Conservation (phyloP, 2,797 vertebrate species). For the Podarcis siculus region DNA sequence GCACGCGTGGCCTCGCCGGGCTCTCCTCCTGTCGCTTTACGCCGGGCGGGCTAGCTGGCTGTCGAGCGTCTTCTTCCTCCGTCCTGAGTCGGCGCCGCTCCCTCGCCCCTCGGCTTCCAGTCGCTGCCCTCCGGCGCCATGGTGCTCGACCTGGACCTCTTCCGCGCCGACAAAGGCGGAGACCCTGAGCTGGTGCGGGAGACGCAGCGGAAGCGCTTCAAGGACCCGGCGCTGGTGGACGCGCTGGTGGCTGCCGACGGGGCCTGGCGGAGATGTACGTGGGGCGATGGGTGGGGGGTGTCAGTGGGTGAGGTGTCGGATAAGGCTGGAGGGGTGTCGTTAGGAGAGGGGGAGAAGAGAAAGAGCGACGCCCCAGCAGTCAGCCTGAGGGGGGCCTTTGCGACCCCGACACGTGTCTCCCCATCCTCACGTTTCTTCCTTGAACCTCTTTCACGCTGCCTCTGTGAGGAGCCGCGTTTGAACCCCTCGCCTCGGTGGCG, state of each 20-base stretch:
- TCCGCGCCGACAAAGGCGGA: constrained; percentile 94
- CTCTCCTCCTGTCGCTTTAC: neutral
- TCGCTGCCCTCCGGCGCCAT: constrained; percentile 63
- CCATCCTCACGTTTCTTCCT: neutral
- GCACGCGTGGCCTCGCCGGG: accelerated
- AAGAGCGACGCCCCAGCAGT: neutral
- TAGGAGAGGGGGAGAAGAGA: no score
- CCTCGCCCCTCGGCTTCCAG: neutral
- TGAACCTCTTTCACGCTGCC: neutral
- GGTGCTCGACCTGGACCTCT: constrained; percentile 94
- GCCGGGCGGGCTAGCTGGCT: neutral
- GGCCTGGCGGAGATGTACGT: constrained; percentile 95
- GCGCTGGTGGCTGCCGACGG: constrained; percentile 88
- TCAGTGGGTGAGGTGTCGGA: neutral
- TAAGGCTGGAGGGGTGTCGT: no score
- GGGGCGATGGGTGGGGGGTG: neutral
- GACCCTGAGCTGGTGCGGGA: constrained; percentile 88
- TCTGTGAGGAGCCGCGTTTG: no score
- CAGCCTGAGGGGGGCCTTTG: no score
- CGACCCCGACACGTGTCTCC: neutral
- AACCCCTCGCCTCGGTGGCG: neutral
- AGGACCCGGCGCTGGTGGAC: constrained; percentile 92
- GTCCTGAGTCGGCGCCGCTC: neutral
- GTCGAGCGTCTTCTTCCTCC: neutral
- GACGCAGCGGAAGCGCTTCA: constrained; percentile 91